phyloP scores from a whole-genome alignment of 2,797 vertebrate species.

The Aulostomus chinensis region DNA sequence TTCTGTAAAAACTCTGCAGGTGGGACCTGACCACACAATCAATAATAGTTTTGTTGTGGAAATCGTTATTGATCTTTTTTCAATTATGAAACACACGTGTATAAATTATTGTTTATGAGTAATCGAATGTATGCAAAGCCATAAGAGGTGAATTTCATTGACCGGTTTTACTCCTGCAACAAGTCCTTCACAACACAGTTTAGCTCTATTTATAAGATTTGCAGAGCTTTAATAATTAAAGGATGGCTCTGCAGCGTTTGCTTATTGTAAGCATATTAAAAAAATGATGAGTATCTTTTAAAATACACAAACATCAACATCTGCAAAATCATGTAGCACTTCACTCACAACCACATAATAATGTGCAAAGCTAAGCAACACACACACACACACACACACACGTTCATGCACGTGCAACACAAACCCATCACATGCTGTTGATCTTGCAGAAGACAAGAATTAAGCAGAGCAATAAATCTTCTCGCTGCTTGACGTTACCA shows the following conservation, averaged over 20 bases:
- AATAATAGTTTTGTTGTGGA: too few relatives aligned
- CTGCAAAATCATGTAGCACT: background rate
- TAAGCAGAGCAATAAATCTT: conserved; percentile 38
- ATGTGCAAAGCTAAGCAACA: conserved; percentile 7
- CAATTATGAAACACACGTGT: too few relatives aligned
- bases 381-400: background rate
- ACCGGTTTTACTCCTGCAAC: too few relatives aligned
- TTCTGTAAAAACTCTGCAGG: too few relatives aligned
- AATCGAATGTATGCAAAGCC: too few relatives aligned
- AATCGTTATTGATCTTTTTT: too few relatives aligned
- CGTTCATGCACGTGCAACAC: conserved; percentile 3
- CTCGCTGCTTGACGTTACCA: conserved; percentile 8
- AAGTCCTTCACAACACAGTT: too few relatives aligned
- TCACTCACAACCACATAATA: background rate
- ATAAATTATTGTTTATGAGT: too few relatives aligned
- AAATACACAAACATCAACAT: background rate
- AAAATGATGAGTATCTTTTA: background rate
- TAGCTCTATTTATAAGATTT: too few relatives aligned
- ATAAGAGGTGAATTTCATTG: too few relatives aligned
- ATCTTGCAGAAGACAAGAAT: conserved; percentile 22
- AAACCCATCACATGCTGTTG: conserved; percentile 17
- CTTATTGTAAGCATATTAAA: background rate
- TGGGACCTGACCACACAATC: too few relatives aligned
- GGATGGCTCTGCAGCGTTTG: background rate
- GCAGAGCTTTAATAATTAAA: too few relatives aligned